Evolutionary conservation across 2,888 invertebrate species (phyloP), one percentile per base, ranked within the genome.

Genomic region (Nomada ruficornis): DNA sequence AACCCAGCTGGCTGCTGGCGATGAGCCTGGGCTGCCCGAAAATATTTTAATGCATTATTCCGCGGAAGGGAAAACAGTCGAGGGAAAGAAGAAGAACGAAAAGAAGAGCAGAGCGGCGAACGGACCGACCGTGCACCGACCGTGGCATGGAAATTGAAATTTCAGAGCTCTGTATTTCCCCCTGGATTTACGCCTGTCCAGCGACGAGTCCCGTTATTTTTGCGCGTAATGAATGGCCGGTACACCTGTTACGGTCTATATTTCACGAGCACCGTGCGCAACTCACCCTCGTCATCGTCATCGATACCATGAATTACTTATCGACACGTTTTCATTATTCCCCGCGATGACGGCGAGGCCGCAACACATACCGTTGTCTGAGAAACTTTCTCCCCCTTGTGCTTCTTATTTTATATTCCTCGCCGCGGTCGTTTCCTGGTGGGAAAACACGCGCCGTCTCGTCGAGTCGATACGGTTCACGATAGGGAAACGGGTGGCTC

Each of bases 271-370:
- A 65, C 77, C 69, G 63, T 64, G 60, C 77, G 82, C 87, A 88
- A 87, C 88, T 89, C 86, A 82, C 82, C 57, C 23, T 59, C 65
- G 47, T 87, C 83, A 86, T 86, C 86, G 85, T 86, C 87, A 73
- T 79, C 75, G 79, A 76, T 82, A 85, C 69, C 84, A 82, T 78
- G 84, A 89, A 89, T 89, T 88, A 87, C 84, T 84, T 84, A 86
- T 86, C 82, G 87, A 76, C 83, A 79, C 80, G 77, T 71, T 71
- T 23, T 72, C 77, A 80, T 83, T 85, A 84, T 83, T 88, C 83
- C 71, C 80, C 9, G 62, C 55, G 60, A 59, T 62, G 63, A 64
- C 65, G 67, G 59, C 42, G 62, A 26, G 52, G 36, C 36, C 67
- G 63, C 59, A 67, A 67, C 77, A 50, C 74, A 42, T 65, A 26